phyloP scores from a whole-genome alignment of 2,797 vertebrate genomes.

The Galago senegalensis region DNA sequence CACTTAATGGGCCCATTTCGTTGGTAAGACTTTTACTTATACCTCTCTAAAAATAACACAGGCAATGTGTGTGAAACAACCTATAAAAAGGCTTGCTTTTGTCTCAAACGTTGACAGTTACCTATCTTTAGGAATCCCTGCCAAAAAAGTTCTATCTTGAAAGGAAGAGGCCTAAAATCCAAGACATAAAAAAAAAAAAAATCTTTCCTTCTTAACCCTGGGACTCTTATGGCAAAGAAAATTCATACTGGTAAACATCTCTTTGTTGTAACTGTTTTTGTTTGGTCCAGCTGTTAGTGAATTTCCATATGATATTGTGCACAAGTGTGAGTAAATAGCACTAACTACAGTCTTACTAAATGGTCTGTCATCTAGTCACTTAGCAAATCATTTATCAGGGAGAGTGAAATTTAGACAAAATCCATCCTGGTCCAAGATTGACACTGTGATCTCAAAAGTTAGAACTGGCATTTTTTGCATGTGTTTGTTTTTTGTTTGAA shows the following conservation, averaged over 20 bases:
- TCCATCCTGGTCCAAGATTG: not conserved
- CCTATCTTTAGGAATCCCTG: not conserved
- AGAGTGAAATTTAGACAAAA: not conserved
- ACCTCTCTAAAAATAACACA: not conserved
- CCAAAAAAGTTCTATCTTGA: conserved; percentile 2
- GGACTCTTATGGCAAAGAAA: conserved; percentile 10
- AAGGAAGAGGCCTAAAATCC: conserved; percentile 9
- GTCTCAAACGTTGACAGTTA: conserved; percentile 16
- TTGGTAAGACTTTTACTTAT: not conserved
- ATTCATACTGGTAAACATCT: not conserved
- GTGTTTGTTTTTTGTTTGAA: not conserved
- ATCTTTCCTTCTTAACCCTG: not conserved
- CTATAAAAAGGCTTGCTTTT: not conserved
- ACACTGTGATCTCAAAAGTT: not conserved
- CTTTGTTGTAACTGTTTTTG: not conserved
- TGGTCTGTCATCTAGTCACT: conserved; percentile 4
- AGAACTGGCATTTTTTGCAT: not conserved
- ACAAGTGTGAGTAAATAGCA: not conserved
- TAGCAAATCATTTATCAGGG: not conserved
- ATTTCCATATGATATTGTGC: not conserved
- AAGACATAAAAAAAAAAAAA: not conserved
- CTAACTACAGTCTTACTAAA: not conserved
- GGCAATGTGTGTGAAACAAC: not conserved
- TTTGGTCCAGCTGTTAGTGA: not conserved
- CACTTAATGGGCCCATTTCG: not conserved